phyloP scores from a whole-genome alignment of 2,113 vertebrate genomes.

The Pseudolaguvia tuberculata region DNA sequence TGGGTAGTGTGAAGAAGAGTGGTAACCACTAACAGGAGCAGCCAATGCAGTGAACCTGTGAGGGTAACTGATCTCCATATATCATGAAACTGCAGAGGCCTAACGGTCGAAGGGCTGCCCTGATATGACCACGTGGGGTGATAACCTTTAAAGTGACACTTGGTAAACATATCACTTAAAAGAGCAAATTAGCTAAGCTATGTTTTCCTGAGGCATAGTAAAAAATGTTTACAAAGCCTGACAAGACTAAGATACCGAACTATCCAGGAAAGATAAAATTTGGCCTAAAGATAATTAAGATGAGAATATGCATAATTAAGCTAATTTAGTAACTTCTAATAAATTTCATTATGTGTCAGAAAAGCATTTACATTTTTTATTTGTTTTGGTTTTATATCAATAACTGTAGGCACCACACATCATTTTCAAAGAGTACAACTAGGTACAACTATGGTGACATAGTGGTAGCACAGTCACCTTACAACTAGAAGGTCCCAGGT shows the following conservation, averaged over 20 bases:
- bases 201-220: neutral
- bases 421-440: too few relatives aligned
- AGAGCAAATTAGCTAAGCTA: neutral
- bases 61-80: too few relatives aligned
- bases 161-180: neutral
- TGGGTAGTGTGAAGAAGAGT: too few relatives aligned
- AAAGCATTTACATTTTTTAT: neutral
- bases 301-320: neutral
- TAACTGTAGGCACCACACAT: too few relatives aligned
- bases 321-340: constrained; percentile 5
- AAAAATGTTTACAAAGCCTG: neutral
- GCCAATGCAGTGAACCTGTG: too few relatives aligned
- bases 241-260: neutral
- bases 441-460: too few relatives aligned
- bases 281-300: neutral
- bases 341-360: constrained; percentile 5
- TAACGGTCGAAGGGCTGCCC: too few relatives aligned
- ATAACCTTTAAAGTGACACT: constrained; percentile 16
- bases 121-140: neutral
- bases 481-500: too few relatives aligned
- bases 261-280: neutral
- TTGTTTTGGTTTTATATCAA: constrained; percentile 27
- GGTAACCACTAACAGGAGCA: too few relatives aligned
- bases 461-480: too few relatives aligned
- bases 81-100: too few relatives aligned